Percentiles rank a stretch among this genome's conserved stretches.
These are phyloP conservation scores for Drosophila anomalipes DNA, from an alignment of 2,888 invertebrate species.

Conservation along the genomic window DNA sequence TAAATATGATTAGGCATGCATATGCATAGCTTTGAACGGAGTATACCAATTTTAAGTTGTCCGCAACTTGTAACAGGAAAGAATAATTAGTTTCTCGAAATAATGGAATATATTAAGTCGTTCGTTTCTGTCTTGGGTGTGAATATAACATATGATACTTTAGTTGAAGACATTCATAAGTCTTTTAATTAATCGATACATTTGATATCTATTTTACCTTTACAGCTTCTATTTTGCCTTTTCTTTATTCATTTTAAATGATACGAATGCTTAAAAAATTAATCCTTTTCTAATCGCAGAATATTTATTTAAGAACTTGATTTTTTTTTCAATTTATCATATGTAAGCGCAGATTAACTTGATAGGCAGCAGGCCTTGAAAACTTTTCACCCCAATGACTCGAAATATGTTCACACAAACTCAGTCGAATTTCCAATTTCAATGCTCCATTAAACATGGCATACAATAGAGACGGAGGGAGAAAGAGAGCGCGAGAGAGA, in stretches of 20 bases:
- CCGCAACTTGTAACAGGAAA: conserved; percentile 9
- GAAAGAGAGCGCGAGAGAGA: not conserved
- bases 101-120: not conserved
- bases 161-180: not conserved
- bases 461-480: conserved; percentile 25
- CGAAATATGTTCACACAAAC: conserved; percentile 42
- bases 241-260: not conserved
- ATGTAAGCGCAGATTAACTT: conserved; percentile 33
- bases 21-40: conserved; percentile 34
- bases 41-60: conserved; percentile 6
- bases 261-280: not conserved
- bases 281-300: not conserved
- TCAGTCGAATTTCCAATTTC: conserved; percentile 54
- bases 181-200: not conserved
- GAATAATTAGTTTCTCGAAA: not conserved
- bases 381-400: conserved; percentile 36
- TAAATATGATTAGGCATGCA: conserved; percentile 53
- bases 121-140: not conserved
- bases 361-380: conserved; percentile 16
- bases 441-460: conserved; percentile 49
- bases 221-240: not conserved
- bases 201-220: not conserved
- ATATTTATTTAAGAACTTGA: not conserved
- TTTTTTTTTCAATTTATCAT: conserved; percentile 5
- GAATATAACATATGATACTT: not conserved